Conservation (phyloP, 2,888 invertebrate genomes). For the Saturnia pavonia region DNA sequence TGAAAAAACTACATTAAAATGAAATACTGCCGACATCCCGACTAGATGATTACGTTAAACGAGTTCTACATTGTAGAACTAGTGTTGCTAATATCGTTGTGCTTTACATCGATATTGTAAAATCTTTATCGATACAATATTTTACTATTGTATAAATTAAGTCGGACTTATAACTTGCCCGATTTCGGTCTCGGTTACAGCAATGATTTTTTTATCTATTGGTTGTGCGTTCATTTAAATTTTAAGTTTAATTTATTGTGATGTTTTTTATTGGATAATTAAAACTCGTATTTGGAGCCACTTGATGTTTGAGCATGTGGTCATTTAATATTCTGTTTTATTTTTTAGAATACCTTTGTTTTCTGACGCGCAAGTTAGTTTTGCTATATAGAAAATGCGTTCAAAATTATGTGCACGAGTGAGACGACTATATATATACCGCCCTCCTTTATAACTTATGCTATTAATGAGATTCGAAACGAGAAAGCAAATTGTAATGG, state of each 20-base stretch:
- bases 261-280: conserved; percentile 45
- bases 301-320: background rate
- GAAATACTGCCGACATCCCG: background rate
- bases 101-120: background rate
- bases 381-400: no score
- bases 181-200: conserved; percentile 20
- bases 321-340: no score
- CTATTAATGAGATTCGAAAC: background rate
- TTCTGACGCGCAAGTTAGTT: no score
- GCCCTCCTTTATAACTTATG: background rate
- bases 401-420: background rate
- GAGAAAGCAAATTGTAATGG: background rate
- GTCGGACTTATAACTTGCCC: background rate
- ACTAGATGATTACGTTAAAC: background rate
- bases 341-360: no score
- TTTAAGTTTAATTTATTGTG: conserved; percentile 70
- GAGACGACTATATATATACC: background rate
- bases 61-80: background rate
- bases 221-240: conserved; percentile 64
- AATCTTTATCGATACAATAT: background rate
- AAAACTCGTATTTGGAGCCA: background rate
- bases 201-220: conserved; percentile 40
- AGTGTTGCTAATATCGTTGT: background rate
- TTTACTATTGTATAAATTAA: background rate
- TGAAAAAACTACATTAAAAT: background rate